Percentiles rank a stretch among this genome's conserved stretches.
These are phyloP conservation scores for Ornithoptera alexandrae DNA, from an alignment of 2,888 invertebrate genomes.

Conservation along the genomic window DNA sequence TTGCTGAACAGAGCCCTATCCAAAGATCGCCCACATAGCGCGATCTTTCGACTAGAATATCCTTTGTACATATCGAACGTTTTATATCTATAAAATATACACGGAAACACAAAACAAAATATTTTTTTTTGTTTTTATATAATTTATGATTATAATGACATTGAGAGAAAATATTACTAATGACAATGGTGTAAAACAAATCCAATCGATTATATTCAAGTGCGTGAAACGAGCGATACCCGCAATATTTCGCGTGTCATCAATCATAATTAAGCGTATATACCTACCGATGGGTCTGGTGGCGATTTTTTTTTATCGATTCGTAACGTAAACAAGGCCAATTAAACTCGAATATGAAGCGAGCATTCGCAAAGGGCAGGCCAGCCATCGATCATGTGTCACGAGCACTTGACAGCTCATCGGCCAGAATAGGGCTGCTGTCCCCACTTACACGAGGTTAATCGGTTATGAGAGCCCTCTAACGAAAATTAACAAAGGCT, in stretches of 20 bases:
- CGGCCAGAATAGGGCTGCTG: slow-evolving; percentile 20
- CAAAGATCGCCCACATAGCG: too few relatives aligned
- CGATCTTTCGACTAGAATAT: too few relatives aligned
- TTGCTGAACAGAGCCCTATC: too few relatives aligned
- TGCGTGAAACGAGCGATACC: background rate
- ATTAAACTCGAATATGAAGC: slow-evolving; percentile 42
- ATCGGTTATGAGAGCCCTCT: slow-evolving; percentile 21
- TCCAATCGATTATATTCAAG: slow-evolving; percentile 1
- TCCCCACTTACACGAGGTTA: slow-evolving; percentile 22
- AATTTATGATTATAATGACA: background rate
- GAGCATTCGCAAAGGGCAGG: slow-evolving; percentile 25
- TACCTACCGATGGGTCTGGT: background rate
- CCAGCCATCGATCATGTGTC: slow-evolving; percentile 25
- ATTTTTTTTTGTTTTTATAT: too few relatives aligned
- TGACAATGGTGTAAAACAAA: slow-evolving; percentile 4
- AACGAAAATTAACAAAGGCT: slow-evolving; percentile 25
- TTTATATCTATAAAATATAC: too few relatives aligned
- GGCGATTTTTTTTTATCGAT: slow-evolving; percentile 23
- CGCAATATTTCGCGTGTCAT: slow-evolving; percentile 10
- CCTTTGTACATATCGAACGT: too few relatives aligned
- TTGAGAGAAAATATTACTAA: background rate
- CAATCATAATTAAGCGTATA: slow-evolving; percentile 22
- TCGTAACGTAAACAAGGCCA: slow-evolving; percentile 31
- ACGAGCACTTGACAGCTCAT: slow-evolving; percentile 27
- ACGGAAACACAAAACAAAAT: too few relatives aligned